Evolutionary conservation across 2,797 vertebrate genomes (phyloP), one percentile per base, ranked within the genome.

Genomic region (Crax fasciolata): DNA sequence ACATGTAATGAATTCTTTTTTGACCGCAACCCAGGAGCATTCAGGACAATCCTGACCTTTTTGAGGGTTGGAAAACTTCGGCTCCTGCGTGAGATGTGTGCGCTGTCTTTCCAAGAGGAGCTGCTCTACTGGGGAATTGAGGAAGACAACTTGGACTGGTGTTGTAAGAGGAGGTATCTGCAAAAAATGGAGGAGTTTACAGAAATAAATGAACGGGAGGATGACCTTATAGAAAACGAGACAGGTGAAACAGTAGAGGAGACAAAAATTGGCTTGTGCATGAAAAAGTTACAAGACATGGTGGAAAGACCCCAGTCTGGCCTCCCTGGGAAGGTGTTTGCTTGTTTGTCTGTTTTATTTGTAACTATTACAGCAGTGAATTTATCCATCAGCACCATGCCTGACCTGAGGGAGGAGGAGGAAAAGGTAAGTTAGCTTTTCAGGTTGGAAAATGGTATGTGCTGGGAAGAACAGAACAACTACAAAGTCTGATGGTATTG

Each of bases 81-180:
- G 11, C 98, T 99, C 63, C 95, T 99, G 89, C 96, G 99, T 5
- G 99, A 99, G 96, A 99, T 99, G 98, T 99, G 99, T 1, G 99
- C 99, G 0, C 98, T 99, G 65, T 99, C 99, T 43, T 99, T 99
- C 98, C 98, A 99, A 43, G 99, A 99, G 84, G 99, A 99, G 97
- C 98, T 99, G 96, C 98, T 99, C 4, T 99, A 99, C 98, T 99
- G 99, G 99, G 99, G 99, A 21, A 98, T 99, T n/a, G 98, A 99
- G 7, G 99, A 99, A 97, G 98, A 99, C 96, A 99, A 96, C 92
- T 94, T 99, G 97, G 99, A 99, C 90, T 99, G 99, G 99, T 99
- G 99, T 97, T 99, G 99, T 92, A 98, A 98, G 77, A 98, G 99
- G 21, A 98, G 99, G 16, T 98, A 99, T 78, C 98, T 99, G 96